Conservation (phyloP, 2,888 invertebrate species). For the Hypsopygia costalis region DNA sequence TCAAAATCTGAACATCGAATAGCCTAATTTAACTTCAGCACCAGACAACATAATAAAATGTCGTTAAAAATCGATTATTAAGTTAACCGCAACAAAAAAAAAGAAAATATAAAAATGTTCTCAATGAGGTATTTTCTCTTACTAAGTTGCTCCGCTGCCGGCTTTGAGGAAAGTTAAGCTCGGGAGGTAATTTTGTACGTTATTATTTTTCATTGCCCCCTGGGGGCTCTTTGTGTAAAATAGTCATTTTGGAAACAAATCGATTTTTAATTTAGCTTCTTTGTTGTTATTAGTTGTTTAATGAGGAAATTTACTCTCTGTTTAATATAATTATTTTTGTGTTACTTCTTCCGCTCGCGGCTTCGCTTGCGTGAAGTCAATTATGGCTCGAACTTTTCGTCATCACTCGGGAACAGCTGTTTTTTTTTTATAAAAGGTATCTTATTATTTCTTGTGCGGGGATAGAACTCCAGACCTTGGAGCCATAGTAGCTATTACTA, state of each 20-base stretch:
- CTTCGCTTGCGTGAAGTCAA: too few species aligned
- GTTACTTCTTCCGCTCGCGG: too few species aligned
- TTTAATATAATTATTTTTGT: neutral
- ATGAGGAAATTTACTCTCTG: constrained; percentile 3
- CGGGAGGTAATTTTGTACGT: constrained; percentile 51
- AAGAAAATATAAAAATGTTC: constrained; percentile 20
- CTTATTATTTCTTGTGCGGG: too few species aligned
- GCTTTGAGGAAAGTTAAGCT: constrained; percentile 49
- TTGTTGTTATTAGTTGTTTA: constrained; percentile 1
- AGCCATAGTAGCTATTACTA: too few species aligned
- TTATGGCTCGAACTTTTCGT: too few species aligned
- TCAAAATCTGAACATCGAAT: neutral
- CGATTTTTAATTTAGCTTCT: constrained; percentile 36
- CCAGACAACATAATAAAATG: neutral
- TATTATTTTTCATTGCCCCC: constrained; percentile 52
- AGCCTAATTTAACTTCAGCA: neutral
- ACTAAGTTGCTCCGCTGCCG: constrained; percentile 30
- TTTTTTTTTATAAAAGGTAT: too few species aligned
- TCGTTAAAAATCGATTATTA: constrained; percentile 26
- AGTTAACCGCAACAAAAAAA: constrained; percentile 22
- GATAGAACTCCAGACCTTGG: too few species aligned
- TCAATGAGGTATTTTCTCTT: constrained; percentile 41
- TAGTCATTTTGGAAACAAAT: constrained; percentile 41
- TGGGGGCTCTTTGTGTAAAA: constrained; percentile 40
- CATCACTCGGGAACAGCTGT: too few species aligned